Percentiles rank a stretch among this genome's conserved stretches.
Conservation (phyloP, 2,888 invertebrate species). For the Caenorhabditis angaria region DNA sequence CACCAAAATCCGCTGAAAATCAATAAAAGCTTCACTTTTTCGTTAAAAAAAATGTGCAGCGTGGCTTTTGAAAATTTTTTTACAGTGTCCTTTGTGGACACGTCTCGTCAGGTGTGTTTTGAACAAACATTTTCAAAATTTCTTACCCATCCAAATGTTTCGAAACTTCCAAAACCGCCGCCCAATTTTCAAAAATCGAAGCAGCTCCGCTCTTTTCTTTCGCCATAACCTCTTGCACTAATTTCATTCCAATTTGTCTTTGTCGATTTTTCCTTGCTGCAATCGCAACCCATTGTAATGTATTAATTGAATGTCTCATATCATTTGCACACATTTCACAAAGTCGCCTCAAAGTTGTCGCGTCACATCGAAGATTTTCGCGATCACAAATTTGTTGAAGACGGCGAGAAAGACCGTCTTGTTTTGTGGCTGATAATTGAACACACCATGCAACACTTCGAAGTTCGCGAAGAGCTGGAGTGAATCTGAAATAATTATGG, state of each 20-base stretch:
- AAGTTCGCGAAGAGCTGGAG: constrained; percentile 83
- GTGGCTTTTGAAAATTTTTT: too few relatives aligned
- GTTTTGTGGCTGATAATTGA: constrained; percentile 74
- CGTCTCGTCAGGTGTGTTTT: too few relatives aligned
- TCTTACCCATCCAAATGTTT: constrained; percentile 48
- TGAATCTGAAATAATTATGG: constrained; percentile 71
- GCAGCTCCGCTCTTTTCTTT: constrained; percentile 32
- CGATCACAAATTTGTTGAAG: constrained; percentile 76
- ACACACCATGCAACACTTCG: constrained; percentile 83
- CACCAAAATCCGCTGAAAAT: too few relatives aligned
- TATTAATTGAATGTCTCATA: constrained; percentile 42
- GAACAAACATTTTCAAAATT: too few relatives aligned
- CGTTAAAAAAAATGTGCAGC: too few relatives aligned
- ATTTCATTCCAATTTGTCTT: constrained; percentile 15
- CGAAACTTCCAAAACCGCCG: constrained; percentile 47
- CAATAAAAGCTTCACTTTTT: too few relatives aligned
- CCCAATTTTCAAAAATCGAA: constrained; percentile 57
- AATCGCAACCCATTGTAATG: constrained; percentile 39
- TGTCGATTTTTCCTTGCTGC: constrained; percentile 20
- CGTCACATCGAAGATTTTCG: constrained; percentile 76
- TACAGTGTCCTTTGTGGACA: too few relatives aligned
- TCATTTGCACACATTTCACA: constrained; percentile 40
- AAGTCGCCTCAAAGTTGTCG: constrained; percentile 24
- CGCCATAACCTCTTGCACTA: constrained; percentile 44
- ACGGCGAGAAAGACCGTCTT: constrained; percentile 76